Evolutionary conservation across 2,113 vertebrate genomes (phyloP).

Genomic region (Rhizomys pruinosus): DNA sequence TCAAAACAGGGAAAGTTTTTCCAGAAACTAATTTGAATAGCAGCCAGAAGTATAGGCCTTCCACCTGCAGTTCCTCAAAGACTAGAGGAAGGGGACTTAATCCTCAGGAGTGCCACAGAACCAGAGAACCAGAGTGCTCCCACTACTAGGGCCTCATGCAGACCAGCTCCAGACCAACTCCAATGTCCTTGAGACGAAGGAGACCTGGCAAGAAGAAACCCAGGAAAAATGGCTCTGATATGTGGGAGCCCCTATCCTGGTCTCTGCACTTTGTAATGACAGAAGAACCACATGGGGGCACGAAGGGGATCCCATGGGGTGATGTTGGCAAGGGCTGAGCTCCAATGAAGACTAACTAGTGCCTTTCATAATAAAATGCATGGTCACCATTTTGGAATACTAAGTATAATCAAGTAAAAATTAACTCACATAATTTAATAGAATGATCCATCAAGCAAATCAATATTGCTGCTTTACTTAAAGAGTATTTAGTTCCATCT

Average conservation of each 20-base stretch:
- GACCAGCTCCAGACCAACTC: not conserved
- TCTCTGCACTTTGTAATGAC: not conserved
- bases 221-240: not conserved
- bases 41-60: not conserved
- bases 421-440: not conserved
- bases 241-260: not conserved
- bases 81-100: not conserved
- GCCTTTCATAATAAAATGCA: not conserved
- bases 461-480: not conserved
- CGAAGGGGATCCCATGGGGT: too few relatives aligned
- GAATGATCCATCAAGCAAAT: not conserved
- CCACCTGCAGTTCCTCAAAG: not conserved
- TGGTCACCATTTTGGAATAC: not conserved
- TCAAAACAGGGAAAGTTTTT: not conserved
- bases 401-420: not conserved
- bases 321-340: too few relatives aligned
- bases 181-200: not conserved
- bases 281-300: not conserved
- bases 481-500: not conserved
- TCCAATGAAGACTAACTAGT: not conserved
- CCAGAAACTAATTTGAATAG: not conserved
- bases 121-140: fast-evolving
- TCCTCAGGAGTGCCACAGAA: not conserved
- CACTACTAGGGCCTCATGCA: not conserved
- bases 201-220: not conserved